Conservation (phyloP, 2,888 invertebrate species). For the Ormia ochracea region DNA sequence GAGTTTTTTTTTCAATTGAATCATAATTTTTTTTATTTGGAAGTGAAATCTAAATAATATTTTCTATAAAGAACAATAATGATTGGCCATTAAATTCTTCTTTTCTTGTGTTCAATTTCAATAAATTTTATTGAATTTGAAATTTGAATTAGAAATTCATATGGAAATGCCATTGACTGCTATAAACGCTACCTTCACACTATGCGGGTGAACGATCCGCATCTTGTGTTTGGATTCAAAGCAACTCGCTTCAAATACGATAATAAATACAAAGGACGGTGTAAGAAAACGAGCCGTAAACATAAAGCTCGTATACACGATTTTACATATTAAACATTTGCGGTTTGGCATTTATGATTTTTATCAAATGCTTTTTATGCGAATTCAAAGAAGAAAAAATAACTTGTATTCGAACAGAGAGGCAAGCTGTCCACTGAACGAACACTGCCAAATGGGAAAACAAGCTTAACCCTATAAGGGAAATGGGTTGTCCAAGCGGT, state of each 20-base stretch:
- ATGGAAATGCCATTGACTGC: not conserved
- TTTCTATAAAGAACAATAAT: not conserved
- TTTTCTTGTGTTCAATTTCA: constrained; percentile 15
- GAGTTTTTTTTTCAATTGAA: not conserved
- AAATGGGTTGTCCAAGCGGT: not conserved
- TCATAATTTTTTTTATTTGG: not conserved
- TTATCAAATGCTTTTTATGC: not conserved
- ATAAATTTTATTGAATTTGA: not conserved
- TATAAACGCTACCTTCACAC: constrained; percentile 41
- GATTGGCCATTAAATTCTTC: constrained; percentile 22
- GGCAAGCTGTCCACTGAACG: not conserved
- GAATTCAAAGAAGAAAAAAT: constrained; percentile 9
- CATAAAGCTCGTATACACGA: constrained; percentile 22
- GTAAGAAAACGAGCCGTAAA: constrained; percentile 28
- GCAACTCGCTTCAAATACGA: not conserved
- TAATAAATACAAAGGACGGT: not conserved
- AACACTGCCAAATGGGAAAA: constrained; percentile 15
- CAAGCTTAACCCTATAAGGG: constrained; percentile 40
- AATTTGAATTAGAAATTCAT: constrained; percentile 12
- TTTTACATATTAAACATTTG: constrained; percentile 24
- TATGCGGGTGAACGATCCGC: constrained; percentile 52
- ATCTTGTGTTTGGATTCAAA: not conserved
- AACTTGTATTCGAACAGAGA: not conserved
- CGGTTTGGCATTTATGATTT: constrained; percentile 1
- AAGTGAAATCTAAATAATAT: not conserved